Evolutionary conservation across 1,140 invertebrate species (phyloP).

Genomic region (Riptortus pedestris): DNA sequence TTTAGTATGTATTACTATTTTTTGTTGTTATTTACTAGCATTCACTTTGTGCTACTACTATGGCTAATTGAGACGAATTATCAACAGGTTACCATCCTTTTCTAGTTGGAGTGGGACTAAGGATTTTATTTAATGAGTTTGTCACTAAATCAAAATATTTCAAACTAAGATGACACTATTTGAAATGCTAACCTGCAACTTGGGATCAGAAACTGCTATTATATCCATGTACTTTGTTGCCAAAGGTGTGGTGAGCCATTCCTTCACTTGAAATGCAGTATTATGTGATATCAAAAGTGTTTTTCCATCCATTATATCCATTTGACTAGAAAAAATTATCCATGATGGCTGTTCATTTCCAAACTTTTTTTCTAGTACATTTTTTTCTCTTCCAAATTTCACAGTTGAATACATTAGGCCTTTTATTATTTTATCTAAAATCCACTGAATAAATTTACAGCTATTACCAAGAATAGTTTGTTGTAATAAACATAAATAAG

Average conservation of each 20-base stretch:
- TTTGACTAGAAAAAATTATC: neutral
- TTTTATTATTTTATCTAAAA: neutral
- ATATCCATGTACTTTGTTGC: constrained; percentile 10
- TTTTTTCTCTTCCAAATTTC: neutral
- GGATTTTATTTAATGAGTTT: too few species aligned
- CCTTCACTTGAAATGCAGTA: constrained; percentile 9
- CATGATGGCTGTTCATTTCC: neutral
- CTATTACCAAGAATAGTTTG: too few species aligned
- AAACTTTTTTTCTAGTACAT: neutral
- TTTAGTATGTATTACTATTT: too few species aligned
- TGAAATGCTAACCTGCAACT: too few species aligned
- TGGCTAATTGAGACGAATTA: too few species aligned
- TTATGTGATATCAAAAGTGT: neutral
- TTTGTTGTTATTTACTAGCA: too few species aligned
- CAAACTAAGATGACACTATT: too few species aligned
- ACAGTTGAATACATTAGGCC: neutral
- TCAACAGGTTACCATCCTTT: too few species aligned
- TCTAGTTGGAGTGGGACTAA: too few species aligned
- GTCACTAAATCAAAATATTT: too few species aligned
- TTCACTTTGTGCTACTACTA: too few species aligned
- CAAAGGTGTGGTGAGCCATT: constrained; percentile 7
- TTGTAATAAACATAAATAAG: neutral
- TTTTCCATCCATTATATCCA: neutral
- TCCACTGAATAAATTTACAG: neutral
- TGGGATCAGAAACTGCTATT: constrained; percentile 33